These are phyloP conservation scores for Vireo griseus DNA, from an alignment of 2,797 vertebrate species.

Conservation along the genomic window DNA sequence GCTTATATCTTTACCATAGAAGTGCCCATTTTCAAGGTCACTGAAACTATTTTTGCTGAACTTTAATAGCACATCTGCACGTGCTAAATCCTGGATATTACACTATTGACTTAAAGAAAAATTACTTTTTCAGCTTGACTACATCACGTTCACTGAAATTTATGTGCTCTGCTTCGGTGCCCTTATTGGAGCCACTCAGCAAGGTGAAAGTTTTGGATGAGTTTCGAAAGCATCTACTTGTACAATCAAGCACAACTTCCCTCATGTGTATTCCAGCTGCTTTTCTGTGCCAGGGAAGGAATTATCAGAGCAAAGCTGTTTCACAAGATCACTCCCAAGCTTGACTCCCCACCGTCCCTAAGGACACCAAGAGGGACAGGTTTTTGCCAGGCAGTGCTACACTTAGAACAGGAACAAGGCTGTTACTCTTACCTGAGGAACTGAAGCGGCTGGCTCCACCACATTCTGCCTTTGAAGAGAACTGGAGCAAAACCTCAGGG, in stretches of 20 bases:
- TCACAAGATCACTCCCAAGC: neutral
- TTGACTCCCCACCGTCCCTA: neutral
- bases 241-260: neutral
- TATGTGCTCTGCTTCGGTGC: conserved; percentile 13
- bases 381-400: rapidly evolving
- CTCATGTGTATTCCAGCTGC: neutral
- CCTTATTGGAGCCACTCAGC: conserved; percentile 15
- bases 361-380: neutral
- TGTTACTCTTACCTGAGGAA: neutral
- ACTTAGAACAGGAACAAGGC: neutral
- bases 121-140: conserved; percentile 57
- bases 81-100: conserved; percentile 54
- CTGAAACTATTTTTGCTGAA: conserved; percentile 45
- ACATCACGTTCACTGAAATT: conserved; percentile 14
- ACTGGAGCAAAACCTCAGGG: neutral
- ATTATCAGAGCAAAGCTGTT: neutral
- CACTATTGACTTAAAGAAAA: conserved; percentile 55
- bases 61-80: conserved; percentile 36
- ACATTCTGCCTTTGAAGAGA: neutral
- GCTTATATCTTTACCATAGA: conserved; percentile 42
- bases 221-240: neutral
- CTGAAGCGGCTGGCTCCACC: rapidly evolving
- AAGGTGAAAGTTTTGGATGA: conserved; percentile 17
- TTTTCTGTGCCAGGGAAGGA: neutral
- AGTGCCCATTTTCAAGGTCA: conserved; percentile 63